phyloP scores from a whole-genome alignment of 2,797 vertebrate genomes.

The Dromococcyx pavoninus region DNA sequence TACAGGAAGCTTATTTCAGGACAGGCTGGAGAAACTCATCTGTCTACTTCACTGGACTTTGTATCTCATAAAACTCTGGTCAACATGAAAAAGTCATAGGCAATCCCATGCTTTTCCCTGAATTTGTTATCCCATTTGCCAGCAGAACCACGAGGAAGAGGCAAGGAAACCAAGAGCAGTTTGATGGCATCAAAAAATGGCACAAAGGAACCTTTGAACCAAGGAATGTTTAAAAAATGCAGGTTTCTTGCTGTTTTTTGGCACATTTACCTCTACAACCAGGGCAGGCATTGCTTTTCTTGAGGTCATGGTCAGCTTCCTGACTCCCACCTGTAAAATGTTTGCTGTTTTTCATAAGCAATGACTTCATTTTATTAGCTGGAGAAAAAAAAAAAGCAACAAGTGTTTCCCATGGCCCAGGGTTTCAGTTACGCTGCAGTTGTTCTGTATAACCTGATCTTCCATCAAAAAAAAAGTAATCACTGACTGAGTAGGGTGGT shows the following conservation, averaged over 20 bases:
- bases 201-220: neutral
- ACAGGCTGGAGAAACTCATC: neutral
- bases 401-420: neutral
- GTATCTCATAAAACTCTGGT: accelerated
- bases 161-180: neutral
- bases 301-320: neutral
- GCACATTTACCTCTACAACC: neutral
- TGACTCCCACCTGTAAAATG: neutral
- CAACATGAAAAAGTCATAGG: neutral
- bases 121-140: neutral
- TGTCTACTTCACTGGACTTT: neutral
- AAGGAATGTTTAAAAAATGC: neutral
- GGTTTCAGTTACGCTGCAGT: constrained; percentile 48
- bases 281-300: neutral
- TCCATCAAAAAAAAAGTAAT: neutral
- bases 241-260: neutral
- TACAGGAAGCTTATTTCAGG: accelerated
- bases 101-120: neutral
- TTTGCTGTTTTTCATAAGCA: constrained; percentile 5
- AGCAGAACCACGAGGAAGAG: neutral
- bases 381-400: neutral
- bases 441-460: constrained; percentile 31
- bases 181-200: neutral
- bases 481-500: neutral
- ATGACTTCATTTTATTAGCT: constrained; percentile 19